phyloP scores from a whole-genome alignment of 1,140 invertebrate species.

The Tetraneura akinire region DNA sequence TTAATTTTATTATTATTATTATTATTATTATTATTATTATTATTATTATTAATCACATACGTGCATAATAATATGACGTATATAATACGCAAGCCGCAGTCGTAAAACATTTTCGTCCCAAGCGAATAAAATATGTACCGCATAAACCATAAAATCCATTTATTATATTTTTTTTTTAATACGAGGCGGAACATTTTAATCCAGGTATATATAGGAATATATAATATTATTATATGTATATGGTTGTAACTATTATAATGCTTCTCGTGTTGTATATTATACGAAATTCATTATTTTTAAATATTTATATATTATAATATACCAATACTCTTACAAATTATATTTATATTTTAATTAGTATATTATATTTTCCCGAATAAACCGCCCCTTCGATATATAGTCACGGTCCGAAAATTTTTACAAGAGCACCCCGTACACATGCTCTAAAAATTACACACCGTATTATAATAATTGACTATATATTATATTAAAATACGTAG shows the following conservation, averaged over 20 bases:
- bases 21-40: neutral
- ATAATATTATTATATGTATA: no score
- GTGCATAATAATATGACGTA: neutral
- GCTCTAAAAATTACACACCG: conserved; percentile 42
- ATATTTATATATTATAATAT: neutral
- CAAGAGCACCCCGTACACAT: conserved; percentile 34
- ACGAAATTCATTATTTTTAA: neutral
- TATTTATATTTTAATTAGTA: conserved; percentile 44
- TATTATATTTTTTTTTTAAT: neutral
- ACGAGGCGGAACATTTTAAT: no score
- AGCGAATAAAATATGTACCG: neutral
- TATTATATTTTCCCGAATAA: conserved; percentile 14
- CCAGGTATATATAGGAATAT: no score
- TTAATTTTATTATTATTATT: conserved; percentile 1
- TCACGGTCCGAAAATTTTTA: conserved; percentile 40
- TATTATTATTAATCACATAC: conserved; percentile 14
- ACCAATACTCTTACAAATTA: no score
- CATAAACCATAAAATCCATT: conserved; percentile 9
- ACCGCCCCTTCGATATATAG: conserved; percentile 33
- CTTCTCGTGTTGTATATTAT: no score
- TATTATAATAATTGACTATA: conserved; percentile 50
- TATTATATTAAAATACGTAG: no score
- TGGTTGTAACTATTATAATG: no score
- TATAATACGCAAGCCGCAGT: no score
- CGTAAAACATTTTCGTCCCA: conserved; percentile 30